Conservation (phyloP, 2,113 vertebrate species). For the Colossoma macropomum region DNA sequence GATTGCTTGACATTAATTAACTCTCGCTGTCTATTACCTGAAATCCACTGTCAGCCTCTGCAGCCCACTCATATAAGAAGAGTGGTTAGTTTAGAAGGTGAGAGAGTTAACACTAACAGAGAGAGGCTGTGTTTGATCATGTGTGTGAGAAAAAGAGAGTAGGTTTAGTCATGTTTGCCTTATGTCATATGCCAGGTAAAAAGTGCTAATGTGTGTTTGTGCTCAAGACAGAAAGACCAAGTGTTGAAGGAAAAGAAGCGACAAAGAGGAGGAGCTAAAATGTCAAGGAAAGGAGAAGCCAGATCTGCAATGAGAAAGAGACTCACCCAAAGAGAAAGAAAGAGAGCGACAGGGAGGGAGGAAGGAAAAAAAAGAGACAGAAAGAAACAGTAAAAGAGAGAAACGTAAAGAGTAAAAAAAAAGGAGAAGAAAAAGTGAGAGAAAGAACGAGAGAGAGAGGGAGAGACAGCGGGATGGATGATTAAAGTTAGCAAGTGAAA, state of each 20-base stretch:
- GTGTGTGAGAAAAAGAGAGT: neutral
- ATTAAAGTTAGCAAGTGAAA: too few relatives aligned
- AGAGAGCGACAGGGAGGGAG: neutral
- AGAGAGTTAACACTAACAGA: neutral
- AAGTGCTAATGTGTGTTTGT: neutral
- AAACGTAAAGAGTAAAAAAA: too few relatives aligned
- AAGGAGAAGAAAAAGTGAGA: neutral
- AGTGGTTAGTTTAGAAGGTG: neutral
- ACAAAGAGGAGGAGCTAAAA: slow-evolving; percentile 1
- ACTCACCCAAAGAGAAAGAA: neutral
- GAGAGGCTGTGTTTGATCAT: neutral
- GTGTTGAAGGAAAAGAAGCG: neutral
- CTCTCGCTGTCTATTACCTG: slow-evolving; percentile 30
- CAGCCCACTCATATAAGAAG: neutral
- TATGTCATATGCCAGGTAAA: neutral
- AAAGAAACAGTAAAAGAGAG: too few relatives aligned
- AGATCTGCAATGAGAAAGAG: slow-evolving; percentile 33
- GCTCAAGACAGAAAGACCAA: neutral
- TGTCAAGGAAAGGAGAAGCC: slow-evolving; percentile 18
- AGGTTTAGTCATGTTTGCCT: neutral
- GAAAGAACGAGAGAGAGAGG: neutral
- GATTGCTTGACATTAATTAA: slow-evolving; percentile 50
- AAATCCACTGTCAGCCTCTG: neutral
- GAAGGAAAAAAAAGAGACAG: neutral
- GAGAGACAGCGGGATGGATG: neutral